These are phyloP conservation scores for Sesamia inferens DNA, from an alignment of 2,888 invertebrate species.

Conservation along the genomic window DNA sequence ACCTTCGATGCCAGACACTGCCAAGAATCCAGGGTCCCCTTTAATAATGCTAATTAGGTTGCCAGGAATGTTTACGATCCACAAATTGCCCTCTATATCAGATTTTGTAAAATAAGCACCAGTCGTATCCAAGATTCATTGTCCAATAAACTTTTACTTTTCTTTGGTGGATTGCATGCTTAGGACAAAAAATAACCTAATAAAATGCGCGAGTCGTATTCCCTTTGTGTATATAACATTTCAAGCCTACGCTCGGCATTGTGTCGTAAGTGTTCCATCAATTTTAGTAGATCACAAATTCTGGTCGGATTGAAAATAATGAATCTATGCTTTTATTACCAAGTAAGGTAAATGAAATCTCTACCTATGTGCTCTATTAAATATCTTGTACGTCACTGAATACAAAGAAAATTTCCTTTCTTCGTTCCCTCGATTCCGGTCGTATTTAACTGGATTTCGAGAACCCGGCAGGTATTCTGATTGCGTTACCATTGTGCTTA, in stretches of 20 bases:
- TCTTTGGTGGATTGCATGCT: constrained; percentile 18
- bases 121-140: constrained; percentile 6
- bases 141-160: constrained; percentile 17
- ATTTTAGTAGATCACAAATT: background rate
- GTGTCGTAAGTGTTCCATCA: background rate
- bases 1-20: constrained; percentile 35
- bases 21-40: constrained; percentile 24
- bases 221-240: background rate
- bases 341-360: constrained; percentile 7
- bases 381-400: constrained; percentile 37
- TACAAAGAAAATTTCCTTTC: constrained; percentile 3
- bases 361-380: constrained; percentile 23
- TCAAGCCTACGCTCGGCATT: background rate
- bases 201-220: background rate
- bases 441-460: constrained; percentile 28
- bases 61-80: constrained; percentile 41
- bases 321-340: background rate
- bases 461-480: constrained; percentile 19
- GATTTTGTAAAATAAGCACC: constrained; percentile 31
- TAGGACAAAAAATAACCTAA: background rate
- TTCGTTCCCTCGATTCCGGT: constrained; percentile 1
- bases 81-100: constrained; percentile 21
- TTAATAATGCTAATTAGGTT: constrained; percentile 54
- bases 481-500: constrained; percentile 24
- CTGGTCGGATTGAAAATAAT: constrained; percentile 2